Percentiles rank a stretch among this genome's conserved stretches.
phyloP scores from a whole-genome alignment of 2,113 vertebrate species.

The Empidonax traillii region DNA sequence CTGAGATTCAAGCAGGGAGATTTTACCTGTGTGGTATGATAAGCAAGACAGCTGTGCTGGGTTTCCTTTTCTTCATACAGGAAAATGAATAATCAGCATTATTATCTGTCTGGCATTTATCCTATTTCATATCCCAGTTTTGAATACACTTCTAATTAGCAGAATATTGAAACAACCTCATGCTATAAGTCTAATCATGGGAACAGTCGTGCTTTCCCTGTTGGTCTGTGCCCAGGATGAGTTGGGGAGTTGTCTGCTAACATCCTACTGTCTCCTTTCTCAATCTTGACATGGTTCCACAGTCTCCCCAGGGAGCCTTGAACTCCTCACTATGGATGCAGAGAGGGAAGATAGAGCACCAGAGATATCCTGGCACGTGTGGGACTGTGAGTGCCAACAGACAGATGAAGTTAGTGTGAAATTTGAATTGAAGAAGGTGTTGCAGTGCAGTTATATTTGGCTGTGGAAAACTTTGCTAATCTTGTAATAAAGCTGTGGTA shows the following conservation, averaged over 20 bases:
- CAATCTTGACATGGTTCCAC: neutral
- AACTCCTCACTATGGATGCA: neutral
- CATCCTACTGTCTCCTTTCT: neutral
- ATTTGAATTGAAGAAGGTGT: neutral
- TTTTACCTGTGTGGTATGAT: neutral
- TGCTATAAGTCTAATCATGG: neutral
- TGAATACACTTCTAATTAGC: neutral
- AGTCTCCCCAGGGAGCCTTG: neutral
- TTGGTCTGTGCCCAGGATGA: neutral
- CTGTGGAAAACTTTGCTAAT: neutral
- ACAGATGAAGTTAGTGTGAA: neutral
- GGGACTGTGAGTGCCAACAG: neutral
- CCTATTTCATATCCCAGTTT: neutral
- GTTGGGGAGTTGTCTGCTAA: neutral
- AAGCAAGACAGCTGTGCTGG: neutral
- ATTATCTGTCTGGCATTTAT: neutral
- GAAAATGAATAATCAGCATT: neutral
- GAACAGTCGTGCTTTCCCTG: neutral
- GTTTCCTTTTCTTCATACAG: neutral
- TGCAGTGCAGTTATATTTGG: neutral
- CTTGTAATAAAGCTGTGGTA: neutral
- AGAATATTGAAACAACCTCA: neutral
- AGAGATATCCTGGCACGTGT: neutral
- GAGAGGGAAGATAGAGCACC: neutral
- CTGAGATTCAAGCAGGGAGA: neutral